Conservation (phyloP, 2,888 invertebrate species). For the Sarcophaga variegata region DNA sequence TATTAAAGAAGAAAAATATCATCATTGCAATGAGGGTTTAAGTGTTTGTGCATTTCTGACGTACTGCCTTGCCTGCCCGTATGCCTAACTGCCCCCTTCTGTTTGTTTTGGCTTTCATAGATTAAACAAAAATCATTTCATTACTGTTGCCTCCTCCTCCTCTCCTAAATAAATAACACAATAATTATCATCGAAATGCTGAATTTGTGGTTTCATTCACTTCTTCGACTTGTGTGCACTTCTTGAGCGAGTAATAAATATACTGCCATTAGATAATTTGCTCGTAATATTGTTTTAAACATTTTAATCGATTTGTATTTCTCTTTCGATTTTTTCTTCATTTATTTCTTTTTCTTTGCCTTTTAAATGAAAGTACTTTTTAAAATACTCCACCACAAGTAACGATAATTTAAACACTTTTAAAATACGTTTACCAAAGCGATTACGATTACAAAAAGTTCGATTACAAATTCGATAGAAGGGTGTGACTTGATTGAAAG, state of each 20-base stretch:
- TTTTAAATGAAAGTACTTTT: too few relatives aligned
- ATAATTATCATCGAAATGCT: slow-evolving; percentile 18
- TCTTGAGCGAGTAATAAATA: not conserved
- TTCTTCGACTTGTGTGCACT: not conserved
- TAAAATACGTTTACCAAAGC: too few relatives aligned
- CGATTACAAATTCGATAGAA: too few relatives aligned
- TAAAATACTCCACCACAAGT: too few relatives aligned
- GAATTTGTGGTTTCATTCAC: not conserved
- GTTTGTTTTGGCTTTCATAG: slow-evolving; percentile 34
- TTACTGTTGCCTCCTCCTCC: not conserved
- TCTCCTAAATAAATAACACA: slow-evolving; percentile 9
- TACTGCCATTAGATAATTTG: not conserved
- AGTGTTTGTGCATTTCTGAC: slow-evolving; percentile 8
- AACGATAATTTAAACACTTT: too few relatives aligned
- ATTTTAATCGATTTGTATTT: not conserved
- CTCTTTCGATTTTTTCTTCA: not conserved
- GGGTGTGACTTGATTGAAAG: too few relatives aligned
- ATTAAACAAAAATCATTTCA: slow-evolving; percentile 34
- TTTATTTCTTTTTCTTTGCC: not conserved
- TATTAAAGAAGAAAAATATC: slow-evolving; percentile 34
- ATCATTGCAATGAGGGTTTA: not conserved
- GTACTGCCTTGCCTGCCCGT: not conserved
- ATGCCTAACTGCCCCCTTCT: not conserved
- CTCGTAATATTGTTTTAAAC: not conserved
- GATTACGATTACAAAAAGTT: too few relatives aligned